Base-by-base conservation (phyloP, 1,140 invertebrate genomes). In the Pseudoatta argentina region DNA sequence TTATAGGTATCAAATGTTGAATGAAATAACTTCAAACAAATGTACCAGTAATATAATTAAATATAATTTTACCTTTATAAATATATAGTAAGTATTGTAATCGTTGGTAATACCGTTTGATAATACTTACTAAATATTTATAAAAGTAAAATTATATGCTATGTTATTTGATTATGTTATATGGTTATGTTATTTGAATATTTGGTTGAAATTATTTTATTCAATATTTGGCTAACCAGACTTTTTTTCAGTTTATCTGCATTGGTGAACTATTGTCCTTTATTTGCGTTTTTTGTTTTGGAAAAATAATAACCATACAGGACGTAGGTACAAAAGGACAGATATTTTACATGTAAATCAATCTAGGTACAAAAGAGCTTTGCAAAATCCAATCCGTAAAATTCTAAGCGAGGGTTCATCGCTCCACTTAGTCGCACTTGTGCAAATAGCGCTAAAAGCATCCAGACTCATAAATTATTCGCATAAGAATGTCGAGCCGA, bases 401-500 rank as follows among this genome's bases (percentile, higher is more conserved):
- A 83, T 83, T 73, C 69, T 75, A 61, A 51, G n/a, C 39, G 53
- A 57, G 8, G 53, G 73, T 30, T 85, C 51, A 55, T 66, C 55
- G 61, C 8, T 39, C 59, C 59, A 53, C 34, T 77, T 66, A 30
- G 61, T 78, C 30, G 59, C 24, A 34, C 69, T 83, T 83, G 79
- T 39, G 61, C 75, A 85, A 85, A 85, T 85, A 66, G 48, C 82
- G 48, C 30, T 83, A 73, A 83, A 83, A 86, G 66, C 78, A 57
- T 83, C 69, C 67, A 55, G 55, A 14, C 44, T 63, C 44, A 63
- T 83, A 66, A 86, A 83, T 86, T 83, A 86, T 86, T 83, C 78
- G 78, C 67, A 24, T 39, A 64, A 82, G 86, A 75, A 83, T 57
- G 67, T 83, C 44, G 53, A 67, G 64, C 21, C 66, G 27, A 67